Evolutionary conservation across 2,797 vertebrate genomes (phyloP), one percentile per base, ranked within the genome.

Genomic region (Sparidentex hasta): DNA sequence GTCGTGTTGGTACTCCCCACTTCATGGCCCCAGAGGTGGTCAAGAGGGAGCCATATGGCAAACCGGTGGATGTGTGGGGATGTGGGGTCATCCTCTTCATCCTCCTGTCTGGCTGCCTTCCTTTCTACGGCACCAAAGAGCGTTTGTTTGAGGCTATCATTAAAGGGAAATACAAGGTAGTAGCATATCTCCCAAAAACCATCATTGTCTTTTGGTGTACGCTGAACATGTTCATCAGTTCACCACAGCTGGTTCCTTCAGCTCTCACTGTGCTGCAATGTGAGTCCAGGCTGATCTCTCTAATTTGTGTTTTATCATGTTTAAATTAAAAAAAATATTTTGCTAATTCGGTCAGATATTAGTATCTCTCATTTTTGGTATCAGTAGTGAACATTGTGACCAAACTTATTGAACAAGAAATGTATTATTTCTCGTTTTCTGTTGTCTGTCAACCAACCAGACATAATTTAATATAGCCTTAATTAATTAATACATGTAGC

Each of bases 21-120:
- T 99, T 99, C 93, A 99, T 99, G 98, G 98, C 98, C 71, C 98
- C 98, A 46, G 98, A 99, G 92, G 98, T 99, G 73, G 98, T 99
- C 82, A 99, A 99, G 95, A 95, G 98, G 90, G 98, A 99, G 87
- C 98, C 98, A 1, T 99, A 99, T 5, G 98, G 98, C 71, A 99
- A 99, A 84, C 98, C 98, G 2, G 98, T 99, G 88, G 98, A 99
- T 54, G 98, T 99, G 77, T 99, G 98, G 98, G 98, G 98, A 65
- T 99, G 98, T 27, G 98, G 98, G 0, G 98, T 99, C 84, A 99
- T 99, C 90, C 97, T 99, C 87, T 99, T 99, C 94, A 99, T 99
- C 91, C 96, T 99, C 74, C 96, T 99, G 48, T 99, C 98, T 0
- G 98, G 98, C 90, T 99, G 98, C 93, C 96, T 99, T 86, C 98